Percentiles rank a stretch among this genome's conserved stretches.
Conservation (phyloP, 2,797 vertebrate species). For the Dicrostonyx torquatus region DNA sequence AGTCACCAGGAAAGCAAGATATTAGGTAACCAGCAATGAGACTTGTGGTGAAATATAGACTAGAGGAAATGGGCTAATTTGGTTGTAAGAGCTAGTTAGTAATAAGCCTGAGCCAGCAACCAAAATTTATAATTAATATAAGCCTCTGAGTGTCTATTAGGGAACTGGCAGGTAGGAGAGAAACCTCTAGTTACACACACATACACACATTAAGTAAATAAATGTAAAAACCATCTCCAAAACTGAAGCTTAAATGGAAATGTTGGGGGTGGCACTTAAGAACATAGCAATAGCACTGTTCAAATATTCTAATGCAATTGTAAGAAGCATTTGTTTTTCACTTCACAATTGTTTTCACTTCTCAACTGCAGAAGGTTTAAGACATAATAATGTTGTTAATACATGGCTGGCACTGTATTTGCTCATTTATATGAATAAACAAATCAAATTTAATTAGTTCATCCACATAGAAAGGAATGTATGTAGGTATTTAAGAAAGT, state of each 20-base stretch:
- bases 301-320: background rate
- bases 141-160: too few species aligned
- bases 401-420: background rate
- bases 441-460: slow-evolving; percentile 16
- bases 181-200: background rate
- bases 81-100: too few species aligned
- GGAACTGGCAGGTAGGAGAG: too few species aligned
- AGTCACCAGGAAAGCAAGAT: too few species aligned
- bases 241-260: slow-evolving; percentile 3
- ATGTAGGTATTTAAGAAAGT: background rate
- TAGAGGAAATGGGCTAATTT: too few species aligned
- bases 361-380: background rate
- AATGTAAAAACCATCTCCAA: background rate
- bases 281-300: background rate
- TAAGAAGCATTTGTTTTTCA: background rate
- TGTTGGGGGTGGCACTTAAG: background rate
- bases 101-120: too few species aligned
- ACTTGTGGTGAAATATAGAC: too few species aligned
- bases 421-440: slow-evolving; percentile 24
- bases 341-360: slow-evolving; percentile 6
- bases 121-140: too few species aligned
- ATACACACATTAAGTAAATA: background rate
- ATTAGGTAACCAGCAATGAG: too few species aligned
- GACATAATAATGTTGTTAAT: background rate
- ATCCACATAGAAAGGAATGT: background rate